phyloP scores from a whole-genome alignment of 2,888 invertebrate species.

The Taenaris catops region DNA sequence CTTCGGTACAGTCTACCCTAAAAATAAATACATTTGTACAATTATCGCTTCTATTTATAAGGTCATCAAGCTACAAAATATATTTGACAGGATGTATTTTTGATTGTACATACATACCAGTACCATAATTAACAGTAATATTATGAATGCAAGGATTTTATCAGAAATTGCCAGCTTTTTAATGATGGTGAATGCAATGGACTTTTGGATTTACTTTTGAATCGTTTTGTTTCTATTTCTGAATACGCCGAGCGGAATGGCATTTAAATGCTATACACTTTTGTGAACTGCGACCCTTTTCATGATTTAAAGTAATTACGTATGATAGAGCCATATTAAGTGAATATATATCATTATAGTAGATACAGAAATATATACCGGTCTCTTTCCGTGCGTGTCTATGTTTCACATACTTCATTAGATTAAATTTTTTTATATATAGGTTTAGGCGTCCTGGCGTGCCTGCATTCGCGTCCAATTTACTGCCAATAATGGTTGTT shows the following conservation, averaged over 20 bases:
- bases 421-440: too few relatives aligned
- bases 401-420: too few relatives aligned
- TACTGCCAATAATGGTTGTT: too few relatives aligned
- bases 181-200: slow-evolving; percentile 26
- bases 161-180: slow-evolving; percentile 36
- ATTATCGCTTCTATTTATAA: slow-evolving; percentile 12
- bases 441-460: too few relatives aligned
- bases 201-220: slow-evolving; percentile 19
- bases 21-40: neutral
- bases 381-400: too few relatives aligned
- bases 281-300: slow-evolving; percentile 6
- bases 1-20: slow-evolving; percentile 33
- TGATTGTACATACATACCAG: slow-evolving; percentile 38
- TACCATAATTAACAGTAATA: slow-evolving; percentile 64
- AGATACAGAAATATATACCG: too few relatives aligned
- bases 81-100: neutral
- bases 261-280: slow-evolving; percentile 2
- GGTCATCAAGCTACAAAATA: neutral
- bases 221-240: slow-evolving; percentile 15
- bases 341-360: too few relatives aligned
- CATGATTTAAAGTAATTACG: slow-evolving; percentile 15
- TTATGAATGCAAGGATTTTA: slow-evolving; percentile 57
- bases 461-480: too few relatives aligned
- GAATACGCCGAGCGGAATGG: neutral
- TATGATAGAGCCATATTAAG: slow-evolving; percentile 2